Base-by-base conservation (phyloP, 2,888 invertebrate species). In the Meliscaeva auricollis region DNA sequence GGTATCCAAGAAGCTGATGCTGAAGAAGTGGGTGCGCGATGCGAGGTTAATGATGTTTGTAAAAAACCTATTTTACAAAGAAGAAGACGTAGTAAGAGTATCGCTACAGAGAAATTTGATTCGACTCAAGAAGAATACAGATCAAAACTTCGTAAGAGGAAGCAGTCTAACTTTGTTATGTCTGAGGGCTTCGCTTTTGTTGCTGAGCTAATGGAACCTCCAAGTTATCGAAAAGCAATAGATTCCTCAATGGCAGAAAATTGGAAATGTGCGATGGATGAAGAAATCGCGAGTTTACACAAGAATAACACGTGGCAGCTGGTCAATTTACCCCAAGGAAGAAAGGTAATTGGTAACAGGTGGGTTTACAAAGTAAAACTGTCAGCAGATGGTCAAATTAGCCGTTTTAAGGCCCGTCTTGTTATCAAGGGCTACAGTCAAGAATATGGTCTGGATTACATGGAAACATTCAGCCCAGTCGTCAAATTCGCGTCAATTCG, bases 291-390 rank as follows among this genome's bases (percentile, higher is more conserved):
- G 17, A 72, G 46, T 11, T 35, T 66, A 48, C 15, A 11, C 2
- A 72, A 56, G 13, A 79, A 73, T 48, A 46, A 64, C 11, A 66
- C 72, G 8, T 79, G 79, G 73, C 11, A 56, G 9, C n/a, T 79
- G 5, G 69, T 74, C 48, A 44, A 72, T 11, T 35, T 48, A 15
- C 69, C 69, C 3, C 15, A 44, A 30, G 44, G 41, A 30, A 15
- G 13, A 17, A 73, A 66, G 11, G 17, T 69, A 7, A 52, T 77
- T 0, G 69, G 73, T 30, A 77, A 77, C n/a, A 68, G 62, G 26
- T 77, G 26, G 26, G 26, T 26, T 26, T 26, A 26, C 26, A 26
- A 26, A 26, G 26, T 26, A 58, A n/a, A 85, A 85, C 35, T 41
- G 68, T 35, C 7, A 35, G 6, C 15, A 79, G 78, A 64, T 15